A percentile compares a stretch with the other conserved stretches of the same genome.
Conservation (phyloP, 23 tunicate genomes). For the Corella eumyota region DNA sequence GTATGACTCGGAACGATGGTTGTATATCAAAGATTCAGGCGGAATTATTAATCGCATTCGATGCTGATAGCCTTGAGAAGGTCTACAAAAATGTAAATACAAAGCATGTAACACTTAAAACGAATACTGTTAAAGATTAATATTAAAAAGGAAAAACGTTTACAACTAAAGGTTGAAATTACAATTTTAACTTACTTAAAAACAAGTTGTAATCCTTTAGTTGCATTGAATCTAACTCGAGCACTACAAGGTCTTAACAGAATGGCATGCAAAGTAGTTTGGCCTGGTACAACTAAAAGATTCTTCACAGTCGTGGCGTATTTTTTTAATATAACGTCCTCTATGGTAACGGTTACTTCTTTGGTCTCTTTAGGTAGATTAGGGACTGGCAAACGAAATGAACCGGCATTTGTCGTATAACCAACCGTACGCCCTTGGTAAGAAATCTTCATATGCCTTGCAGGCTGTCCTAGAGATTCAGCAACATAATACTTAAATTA, state of each 20-base stretch:
- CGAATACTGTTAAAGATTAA: not conserved
- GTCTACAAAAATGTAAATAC: too few species aligned
- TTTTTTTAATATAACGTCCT: conserved; percentile 54
- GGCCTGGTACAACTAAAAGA: conserved; percentile 61
- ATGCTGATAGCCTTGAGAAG: conserved; percentile 19
- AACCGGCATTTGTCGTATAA: conserved; percentile 70
- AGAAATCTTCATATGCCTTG: conserved; percentile 34
- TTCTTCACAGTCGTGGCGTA: conserved; percentile 49
- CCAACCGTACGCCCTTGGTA: conserved; percentile 70
- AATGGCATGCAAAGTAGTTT: conserved; percentile 51
- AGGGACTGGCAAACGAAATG: conserved; percentile 41
- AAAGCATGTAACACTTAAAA: too few species aligned
- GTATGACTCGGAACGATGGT: conserved; percentile 19
- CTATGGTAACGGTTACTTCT: conserved; percentile 51
- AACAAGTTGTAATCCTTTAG: conserved; percentile 26
- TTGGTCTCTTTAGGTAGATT: conserved; percentile 58
- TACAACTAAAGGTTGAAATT: not conserved
- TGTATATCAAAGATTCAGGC: conserved; percentile 40
- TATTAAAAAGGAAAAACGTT: not conserved
- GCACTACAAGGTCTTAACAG: conserved; percentile 20
- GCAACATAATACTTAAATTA: not conserved
- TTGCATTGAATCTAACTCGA: conserved; percentile 24
- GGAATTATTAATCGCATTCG: conserved; percentile 65
- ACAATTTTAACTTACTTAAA: conserved; percentile 42
- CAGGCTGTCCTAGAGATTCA: conserved; percentile 24